phyloP scores from a whole-genome alignment of 2,113 vertebrate species.

The Megalops atlanticus region DNA sequence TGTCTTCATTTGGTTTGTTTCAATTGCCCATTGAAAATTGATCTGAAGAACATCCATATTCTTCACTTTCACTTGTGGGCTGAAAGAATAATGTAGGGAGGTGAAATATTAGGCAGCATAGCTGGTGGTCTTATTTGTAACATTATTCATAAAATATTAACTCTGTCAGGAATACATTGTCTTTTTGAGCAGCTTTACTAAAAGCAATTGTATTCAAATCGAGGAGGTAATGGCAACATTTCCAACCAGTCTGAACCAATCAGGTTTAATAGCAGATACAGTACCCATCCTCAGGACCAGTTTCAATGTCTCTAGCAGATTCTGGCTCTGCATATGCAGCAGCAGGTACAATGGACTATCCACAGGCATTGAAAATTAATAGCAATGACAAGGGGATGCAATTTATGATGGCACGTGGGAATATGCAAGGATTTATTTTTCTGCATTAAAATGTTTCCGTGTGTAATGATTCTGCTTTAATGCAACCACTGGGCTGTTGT shows the following conservation, averaged over 20 bases:
- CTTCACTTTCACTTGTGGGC: too few species aligned
- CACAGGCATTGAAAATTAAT: not conserved
- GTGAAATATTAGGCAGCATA: too few species aligned
- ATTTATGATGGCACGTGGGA: not conserved
- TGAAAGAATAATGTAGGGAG: too few species aligned
- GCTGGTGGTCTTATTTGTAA: too few species aligned
- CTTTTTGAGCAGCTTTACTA: too few species aligned
- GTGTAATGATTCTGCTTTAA: not conserved
- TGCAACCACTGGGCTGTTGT: not conserved
- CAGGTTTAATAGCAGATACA: not conserved
- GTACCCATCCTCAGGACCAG: not conserved
- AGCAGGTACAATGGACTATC: not conserved
- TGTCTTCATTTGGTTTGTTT: not conserved
- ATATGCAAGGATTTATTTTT: not conserved
- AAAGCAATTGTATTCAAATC: too few species aligned
- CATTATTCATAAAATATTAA: too few species aligned
- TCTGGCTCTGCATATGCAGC: not conserved
- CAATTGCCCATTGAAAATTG: not conserved
- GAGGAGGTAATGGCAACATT: too few species aligned
- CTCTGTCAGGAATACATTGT: too few species aligned
- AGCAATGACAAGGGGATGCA: not conserved
- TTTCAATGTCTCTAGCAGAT: too few species aligned
- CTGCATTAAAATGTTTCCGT: not conserved
- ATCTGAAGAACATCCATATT: too few species aligned
- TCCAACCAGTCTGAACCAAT: not conserved